Evolutionary conservation across 2,888 invertebrate genomes (phyloP).

Genomic region (Homarus gammarus): DNA sequence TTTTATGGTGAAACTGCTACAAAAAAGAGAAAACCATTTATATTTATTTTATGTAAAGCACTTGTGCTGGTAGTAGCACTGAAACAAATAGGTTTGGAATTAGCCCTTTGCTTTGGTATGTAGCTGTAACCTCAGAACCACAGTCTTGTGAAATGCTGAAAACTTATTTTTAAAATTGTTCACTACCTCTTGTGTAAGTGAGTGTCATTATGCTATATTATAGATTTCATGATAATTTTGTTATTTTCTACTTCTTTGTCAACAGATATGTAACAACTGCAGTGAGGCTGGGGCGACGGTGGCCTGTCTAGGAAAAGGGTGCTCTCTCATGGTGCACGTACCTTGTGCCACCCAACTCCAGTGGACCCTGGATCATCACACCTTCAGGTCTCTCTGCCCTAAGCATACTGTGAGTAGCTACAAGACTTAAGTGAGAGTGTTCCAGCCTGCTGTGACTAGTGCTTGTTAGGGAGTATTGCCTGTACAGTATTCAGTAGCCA

Average conservation of each 20-base stretch:
- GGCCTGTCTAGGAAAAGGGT: constrained; percentile 77
- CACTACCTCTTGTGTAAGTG: no score
- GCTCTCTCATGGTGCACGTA: constrained; percentile 77
- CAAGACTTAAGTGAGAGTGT: not conserved
- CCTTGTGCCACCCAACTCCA: constrained; percentile 78
- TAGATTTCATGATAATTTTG: no score
- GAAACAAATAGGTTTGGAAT: no score
- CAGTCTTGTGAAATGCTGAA: no score
- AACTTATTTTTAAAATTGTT: no score
- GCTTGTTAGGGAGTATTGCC: constrained; percentile 12
- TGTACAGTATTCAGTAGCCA: constrained; percentile 28
- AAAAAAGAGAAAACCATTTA: no score
- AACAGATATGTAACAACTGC: constrained; percentile 77
- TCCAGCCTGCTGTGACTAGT: constrained; percentile 21
- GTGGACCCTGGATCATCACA: constrained; percentile 80
- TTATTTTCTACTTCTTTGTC: not conserved
- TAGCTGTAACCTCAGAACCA: no score
- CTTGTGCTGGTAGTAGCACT: no score
- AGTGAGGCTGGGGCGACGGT: constrained; percentile 77
- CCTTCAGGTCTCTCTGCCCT: constrained; percentile 80
- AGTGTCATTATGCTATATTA: no score
- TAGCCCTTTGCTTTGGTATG: no score
- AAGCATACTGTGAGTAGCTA: constrained; percentile 79
- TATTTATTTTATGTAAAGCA: no score
- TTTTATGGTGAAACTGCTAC: no score